Conservation (phyloP, 1,140 invertebrate species). For the Bursaphelenchus mucronatus region DNA sequence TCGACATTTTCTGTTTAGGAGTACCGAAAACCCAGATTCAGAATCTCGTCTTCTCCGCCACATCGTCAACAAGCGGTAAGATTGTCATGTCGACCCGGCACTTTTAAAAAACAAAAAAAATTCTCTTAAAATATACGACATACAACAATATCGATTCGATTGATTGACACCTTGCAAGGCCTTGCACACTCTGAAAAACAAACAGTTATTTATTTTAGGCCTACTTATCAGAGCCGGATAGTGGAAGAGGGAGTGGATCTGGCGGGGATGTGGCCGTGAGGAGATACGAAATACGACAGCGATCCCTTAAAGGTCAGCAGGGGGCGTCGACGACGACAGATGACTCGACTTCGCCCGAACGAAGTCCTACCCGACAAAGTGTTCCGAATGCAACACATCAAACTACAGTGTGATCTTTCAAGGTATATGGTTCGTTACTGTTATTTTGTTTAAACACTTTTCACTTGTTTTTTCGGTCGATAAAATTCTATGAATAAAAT, state of each 20-base stretch:
- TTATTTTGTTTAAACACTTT: too few species aligned
- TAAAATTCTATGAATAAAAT: too few species aligned
- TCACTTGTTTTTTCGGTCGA: too few species aligned
- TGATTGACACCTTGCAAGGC: too few species aligned
- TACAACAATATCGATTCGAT: too few species aligned
- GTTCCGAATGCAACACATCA: too few species aligned
- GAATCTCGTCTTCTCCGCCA: constrained; percentile 18
- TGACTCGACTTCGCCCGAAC: neutral
- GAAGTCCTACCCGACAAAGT: constrained; percentile 15
- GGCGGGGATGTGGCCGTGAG: constrained; percentile 4
- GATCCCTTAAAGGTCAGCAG: neutral
- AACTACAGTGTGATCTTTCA: too few species aligned
- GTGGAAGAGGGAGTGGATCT: constrained; percentile 12
- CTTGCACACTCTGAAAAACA: neutral
- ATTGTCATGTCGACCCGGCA: too few species aligned
- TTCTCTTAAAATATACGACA: too few species aligned
- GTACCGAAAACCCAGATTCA: constrained; percentile 1
- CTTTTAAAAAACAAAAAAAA: too few species aligned
- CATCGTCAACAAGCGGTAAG: neutral
- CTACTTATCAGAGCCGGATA: constrained; percentile 11
- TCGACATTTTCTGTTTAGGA: constrained; percentile 4
- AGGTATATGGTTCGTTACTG: too few species aligned
- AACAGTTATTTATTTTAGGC: constrained; percentile 8
- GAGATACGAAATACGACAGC: constrained; percentile 14
- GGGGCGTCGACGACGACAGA: constrained; percentile 6